These are phyloP conservation scores for Balaeniceps rex DNA, from an alignment of 2,113 vertebrate species.

Conservation along the genomic window DNA sequence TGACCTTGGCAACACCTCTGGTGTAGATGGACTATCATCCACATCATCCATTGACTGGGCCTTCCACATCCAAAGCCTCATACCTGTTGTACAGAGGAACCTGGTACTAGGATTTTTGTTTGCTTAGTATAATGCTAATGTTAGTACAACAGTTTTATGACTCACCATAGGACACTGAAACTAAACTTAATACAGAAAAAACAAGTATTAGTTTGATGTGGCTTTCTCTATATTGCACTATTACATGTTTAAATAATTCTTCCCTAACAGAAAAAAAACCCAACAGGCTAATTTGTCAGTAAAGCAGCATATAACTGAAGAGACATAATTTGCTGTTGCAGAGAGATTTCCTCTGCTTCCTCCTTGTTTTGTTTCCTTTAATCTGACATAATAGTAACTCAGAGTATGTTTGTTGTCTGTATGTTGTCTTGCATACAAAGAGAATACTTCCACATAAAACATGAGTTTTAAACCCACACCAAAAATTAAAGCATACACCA, in stretches of 20 bases:
- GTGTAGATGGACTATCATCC: neutral
- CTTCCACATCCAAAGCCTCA: neutral
- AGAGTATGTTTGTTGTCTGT: neutral
- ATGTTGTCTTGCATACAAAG: neutral
- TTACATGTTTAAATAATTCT: neutral
- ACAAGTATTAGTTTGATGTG: neutral
- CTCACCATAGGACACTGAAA: neutral
- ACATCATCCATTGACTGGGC: neutral
- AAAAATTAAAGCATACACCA: neutral
- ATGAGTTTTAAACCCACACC: neutral
- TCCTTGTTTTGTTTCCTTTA: neutral
- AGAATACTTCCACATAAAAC: neutral
- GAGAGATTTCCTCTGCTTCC: neutral
- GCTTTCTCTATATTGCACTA: neutral
- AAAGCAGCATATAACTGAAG: neutral
- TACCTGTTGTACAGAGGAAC: neutral
- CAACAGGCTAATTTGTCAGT: neutral
- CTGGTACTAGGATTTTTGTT: neutral
- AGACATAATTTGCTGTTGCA: neutral
- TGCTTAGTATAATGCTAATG: neutral
- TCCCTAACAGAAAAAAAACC: neutral
- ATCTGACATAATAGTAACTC: neutral
- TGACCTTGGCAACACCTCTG: neutral
- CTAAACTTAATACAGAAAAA: neutral
- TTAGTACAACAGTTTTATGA: neutral